phyloP scores from a whole-genome alignment of 2,888 invertebrate genomes.

The Leptarthrus brevirostris region DNA sequence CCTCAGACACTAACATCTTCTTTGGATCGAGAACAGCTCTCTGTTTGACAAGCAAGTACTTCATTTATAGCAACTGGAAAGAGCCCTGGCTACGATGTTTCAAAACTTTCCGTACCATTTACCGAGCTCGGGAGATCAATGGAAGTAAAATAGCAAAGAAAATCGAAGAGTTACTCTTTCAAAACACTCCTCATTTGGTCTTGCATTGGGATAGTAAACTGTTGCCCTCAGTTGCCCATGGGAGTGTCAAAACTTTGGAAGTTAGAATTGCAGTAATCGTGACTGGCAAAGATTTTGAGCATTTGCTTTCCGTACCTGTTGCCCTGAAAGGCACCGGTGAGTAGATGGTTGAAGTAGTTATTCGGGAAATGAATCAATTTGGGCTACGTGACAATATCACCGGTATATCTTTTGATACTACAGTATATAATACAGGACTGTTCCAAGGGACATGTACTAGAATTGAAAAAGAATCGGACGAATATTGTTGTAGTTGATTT shows the following conservation, averaged over 20 bases:
- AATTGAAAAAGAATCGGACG: slow-evolving; percentile 48
- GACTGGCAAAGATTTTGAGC: slow-evolving; percentile 44
- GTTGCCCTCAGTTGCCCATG: slow-evolving; percentile 43
- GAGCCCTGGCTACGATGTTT: slow-evolving; percentile 46
- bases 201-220: slow-evolving; percentile 47
- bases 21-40: slow-evolving; percentile 49
- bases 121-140: slow-evolving; percentile 27
- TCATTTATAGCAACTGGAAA: slow-evolving; percentile 48
- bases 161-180: slow-evolving; percentile 30
- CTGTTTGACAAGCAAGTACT: slow-evolving; percentile 51
- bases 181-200: slow-evolving; percentile 40
- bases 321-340: too few relatives aligned
- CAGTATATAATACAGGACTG: slow-evolving; percentile 44
- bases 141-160: slow-evolving; percentile 28
- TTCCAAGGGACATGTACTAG: slow-evolving; percentile 48
- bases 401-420: slow-evolving; percentile 49
- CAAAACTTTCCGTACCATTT: slow-evolving; percentile 43
- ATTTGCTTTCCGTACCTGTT: slow-evolving; percentile 38
- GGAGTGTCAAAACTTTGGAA: too few relatives aligned
- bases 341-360: too few relatives aligned
- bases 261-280: too few relatives aligned
- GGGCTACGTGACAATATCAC: slow-evolving; percentile 50
- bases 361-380: too few relatives aligned
- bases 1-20: slow-evolving; percentile 44
- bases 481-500: slow-evolving; percentile 46